Evolutionary conservation across 2,888 invertebrate genomes (phyloP), one percentile per base, ranked within the genome.

Genomic region (Cinara cedri): DNA sequence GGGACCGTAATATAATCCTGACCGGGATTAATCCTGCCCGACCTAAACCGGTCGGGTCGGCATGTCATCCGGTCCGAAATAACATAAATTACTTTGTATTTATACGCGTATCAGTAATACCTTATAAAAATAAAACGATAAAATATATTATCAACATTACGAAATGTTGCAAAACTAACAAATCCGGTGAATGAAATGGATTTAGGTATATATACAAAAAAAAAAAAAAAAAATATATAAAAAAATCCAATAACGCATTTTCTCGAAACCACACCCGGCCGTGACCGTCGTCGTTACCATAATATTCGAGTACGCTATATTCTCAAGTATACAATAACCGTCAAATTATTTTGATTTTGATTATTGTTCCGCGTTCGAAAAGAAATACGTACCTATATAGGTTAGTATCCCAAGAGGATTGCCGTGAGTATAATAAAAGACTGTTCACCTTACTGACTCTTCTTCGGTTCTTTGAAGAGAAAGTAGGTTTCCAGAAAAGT

Each of bases 31-130:
- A 63, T 63, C 19, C 46, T 72, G 19, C 34, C 51, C 34, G 42
- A 63, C 34, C 51, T 51, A 51, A 74, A 74, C 63, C 63, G 63
- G 21, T 62, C 62, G 62, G 72, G 49, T 62, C 11, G 16, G 19
- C 19, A 19, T 62, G 51, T 72, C 62, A 34, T 42, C 72, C 72
- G 62, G 34, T 62, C 72, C 49, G 16, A 62, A 72, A 51, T 62
- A 62, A 62, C 62, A 62, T 72, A 72, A 72, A 72, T 72, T 62
- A 72, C 34, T 26, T 13, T 8, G 49, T 26, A 26, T 16, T 13
- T 60, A n/a, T n/a, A 16, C 54, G 42, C 13, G 10, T 71, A 57
- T 54, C 16, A 16, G 19, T 55, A 60, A 57, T 60, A 60, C n/a
- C 1, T 70, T 19, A 51, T 46, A 46, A 66, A 66, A 70, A 70